Conservation (phyloP, 1,140 invertebrate genomes). For the Hylaeus anthracinus region DNA sequence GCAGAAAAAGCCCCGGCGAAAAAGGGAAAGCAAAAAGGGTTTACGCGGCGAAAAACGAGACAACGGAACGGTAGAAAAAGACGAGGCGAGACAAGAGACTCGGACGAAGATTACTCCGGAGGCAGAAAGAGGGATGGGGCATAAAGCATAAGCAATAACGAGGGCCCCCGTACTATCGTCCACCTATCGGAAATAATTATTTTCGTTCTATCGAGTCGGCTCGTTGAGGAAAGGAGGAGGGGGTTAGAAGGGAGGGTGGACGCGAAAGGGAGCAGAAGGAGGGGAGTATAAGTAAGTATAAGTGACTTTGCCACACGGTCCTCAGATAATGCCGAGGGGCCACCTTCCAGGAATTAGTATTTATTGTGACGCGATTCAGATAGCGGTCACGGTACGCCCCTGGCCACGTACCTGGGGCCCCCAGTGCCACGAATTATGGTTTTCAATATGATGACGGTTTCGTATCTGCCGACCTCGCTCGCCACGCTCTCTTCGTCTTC, state of each 20-base stretch:
- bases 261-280: conserved; percentile 32
- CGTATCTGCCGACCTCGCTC: conserved; percentile 68
- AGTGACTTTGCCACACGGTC: conserved; percentile 72
- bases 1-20: not conserved
- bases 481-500: not conserved
- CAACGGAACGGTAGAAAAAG: not conserved
- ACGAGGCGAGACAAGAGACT: conserved; percentile 15
- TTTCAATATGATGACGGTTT: conserved; percentile 79
- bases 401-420: conserved; percentile 48
- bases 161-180: conserved; percentile 37
- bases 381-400: conserved; percentile 75
- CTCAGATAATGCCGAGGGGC: conserved; percentile 70
- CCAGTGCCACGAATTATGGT: conserved; percentile 78
- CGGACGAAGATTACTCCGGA: not conserved
- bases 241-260: conserved; percentile 23
- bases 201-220: conserved; percentile 71
- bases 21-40: not conserved
- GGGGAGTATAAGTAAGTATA: conserved; percentile 76
- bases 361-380: conserved; percentile 81
- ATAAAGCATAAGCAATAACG: conserved; percentile 74
- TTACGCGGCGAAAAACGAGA: not conserved
- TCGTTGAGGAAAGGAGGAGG: conserved; percentile 15
- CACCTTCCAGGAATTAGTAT: conserved; percentile 80
- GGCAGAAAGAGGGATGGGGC: conserved; percentile 11
- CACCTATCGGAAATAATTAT: conserved; percentile 78